Conservation (phyloP, 2,888 invertebrate species). For the Blastobasis adustella region DNA sequence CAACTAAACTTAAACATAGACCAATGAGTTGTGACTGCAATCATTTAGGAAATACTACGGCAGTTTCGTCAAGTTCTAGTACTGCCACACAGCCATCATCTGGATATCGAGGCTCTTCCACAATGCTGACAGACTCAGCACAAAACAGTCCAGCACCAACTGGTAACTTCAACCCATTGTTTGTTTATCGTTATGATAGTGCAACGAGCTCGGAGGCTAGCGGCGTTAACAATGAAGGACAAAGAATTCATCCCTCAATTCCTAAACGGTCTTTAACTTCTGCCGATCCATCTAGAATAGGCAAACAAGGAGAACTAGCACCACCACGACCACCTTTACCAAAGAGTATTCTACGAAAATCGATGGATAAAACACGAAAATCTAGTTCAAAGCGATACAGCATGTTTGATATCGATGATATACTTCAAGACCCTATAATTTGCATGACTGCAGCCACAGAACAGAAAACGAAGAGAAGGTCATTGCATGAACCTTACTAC, state of each 20-base stretch:
- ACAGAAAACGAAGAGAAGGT: slow-evolving; percentile 79
- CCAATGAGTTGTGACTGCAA: slow-evolving; percentile 77
- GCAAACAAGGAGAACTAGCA: slow-evolving; percentile 66
- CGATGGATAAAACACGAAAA: slow-evolving; percentile 71
- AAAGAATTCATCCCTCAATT: slow-evolving; percentile 68
- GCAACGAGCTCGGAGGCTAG: slow-evolving; percentile 84
- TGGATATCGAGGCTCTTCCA: slow-evolving; percentile 90
- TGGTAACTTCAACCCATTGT: slow-evolving; percentile 80
- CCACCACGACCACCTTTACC: slow-evolving; percentile 84
- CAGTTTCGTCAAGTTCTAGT: slow-evolving; percentile 79
- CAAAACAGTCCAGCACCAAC: slow-evolving; percentile 78
- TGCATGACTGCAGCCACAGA: slow-evolving; percentile 63
- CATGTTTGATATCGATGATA: slow-evolving; percentile 84
- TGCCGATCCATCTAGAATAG: slow-evolving; percentile 65
- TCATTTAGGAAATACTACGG: slow-evolving; percentile 70
- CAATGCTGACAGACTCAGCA: slow-evolving; percentile 84
- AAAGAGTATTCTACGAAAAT: slow-evolving; percentile 81
- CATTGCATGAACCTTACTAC: slow-evolving; percentile 84
- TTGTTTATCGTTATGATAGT: slow-evolving; percentile 88
- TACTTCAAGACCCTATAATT: slow-evolving; percentile 62
- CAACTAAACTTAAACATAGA: slow-evolving; percentile 72
- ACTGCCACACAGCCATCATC: slow-evolving; percentile 88
- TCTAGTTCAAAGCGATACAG: slow-evolving; percentile 80
- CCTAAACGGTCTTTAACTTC: slow-evolving; percentile 82
- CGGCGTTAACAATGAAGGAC: slow-evolving; percentile 73